Conservation (phyloP, 2,113 vertebrate genomes). For the Psophia crepitans region DNA sequence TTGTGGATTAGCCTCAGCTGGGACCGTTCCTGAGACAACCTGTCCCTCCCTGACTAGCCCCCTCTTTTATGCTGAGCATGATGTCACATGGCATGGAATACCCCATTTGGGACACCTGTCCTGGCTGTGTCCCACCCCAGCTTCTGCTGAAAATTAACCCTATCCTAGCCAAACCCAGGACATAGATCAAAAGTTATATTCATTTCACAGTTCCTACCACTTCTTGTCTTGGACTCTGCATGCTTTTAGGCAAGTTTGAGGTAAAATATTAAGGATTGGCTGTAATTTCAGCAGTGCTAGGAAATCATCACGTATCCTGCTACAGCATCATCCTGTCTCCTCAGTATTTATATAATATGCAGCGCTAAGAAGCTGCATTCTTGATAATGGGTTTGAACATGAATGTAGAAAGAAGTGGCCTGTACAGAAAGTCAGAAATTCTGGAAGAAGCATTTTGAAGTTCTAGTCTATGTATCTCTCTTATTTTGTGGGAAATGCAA, state of each 20-base stretch:
- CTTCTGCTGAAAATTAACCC: too few relatives aligned
- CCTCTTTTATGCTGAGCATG: too few relatives aligned
- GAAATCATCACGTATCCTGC: background rate
- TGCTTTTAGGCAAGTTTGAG: background rate
- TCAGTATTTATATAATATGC: background rate
- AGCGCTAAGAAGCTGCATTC: background rate
- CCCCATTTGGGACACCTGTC: too few relatives aligned
- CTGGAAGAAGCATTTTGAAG: background rate
- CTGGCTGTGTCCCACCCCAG: too few relatives aligned
- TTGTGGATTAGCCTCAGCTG: too few relatives aligned
- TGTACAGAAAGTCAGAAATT: background rate
- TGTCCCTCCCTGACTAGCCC: too few relatives aligned
- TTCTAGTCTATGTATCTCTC: background rate
- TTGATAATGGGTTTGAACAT: background rate
- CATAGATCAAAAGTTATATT: background rate
- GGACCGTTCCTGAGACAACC: too few relatives aligned
- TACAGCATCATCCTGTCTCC: accelerated
- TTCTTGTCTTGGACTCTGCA: background rate
- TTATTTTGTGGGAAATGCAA: background rate
- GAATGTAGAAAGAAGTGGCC: background rate
- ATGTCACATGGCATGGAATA: too few relatives aligned
- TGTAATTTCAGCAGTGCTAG: background rate
- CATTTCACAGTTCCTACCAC: background rate
- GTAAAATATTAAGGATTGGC: background rate
- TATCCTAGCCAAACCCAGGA: too few relatives aligned